A percentile compares a stretch with the other conserved stretches of the same genome.
Evolutionary conservation across 2,888 invertebrate species (phyloP).

Genomic region (Xylota segnis): DNA sequence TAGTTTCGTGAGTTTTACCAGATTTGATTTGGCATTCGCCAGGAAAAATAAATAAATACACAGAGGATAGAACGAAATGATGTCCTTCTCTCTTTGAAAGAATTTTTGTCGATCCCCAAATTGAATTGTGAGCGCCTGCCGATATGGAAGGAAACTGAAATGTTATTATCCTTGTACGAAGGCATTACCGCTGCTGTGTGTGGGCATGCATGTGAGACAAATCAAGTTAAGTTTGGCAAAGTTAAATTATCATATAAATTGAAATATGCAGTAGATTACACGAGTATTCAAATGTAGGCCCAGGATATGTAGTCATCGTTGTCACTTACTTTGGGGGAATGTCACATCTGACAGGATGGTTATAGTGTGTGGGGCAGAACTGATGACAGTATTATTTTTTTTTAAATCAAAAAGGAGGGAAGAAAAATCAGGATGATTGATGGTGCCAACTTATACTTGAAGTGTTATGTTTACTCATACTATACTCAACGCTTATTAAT

Average conservation of each 20-base stretch:
- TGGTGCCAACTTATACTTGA: too few species aligned
- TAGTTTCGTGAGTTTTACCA: conserved; percentile 5
- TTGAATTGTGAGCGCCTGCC: conserved; percentile 42
- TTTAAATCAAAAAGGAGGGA: too few species aligned
- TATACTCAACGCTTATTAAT: too few species aligned
- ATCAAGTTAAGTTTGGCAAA: conserved; percentile 67
- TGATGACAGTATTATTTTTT: neutral
- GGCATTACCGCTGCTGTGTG: conserved; percentile 7
- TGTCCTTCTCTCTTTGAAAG: neutral
- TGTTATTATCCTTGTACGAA: conserved; percentile 52
- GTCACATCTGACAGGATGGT: conserved; percentile 2
- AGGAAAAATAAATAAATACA: neutral
- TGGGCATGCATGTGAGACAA: conserved; percentile 55
- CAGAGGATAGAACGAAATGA: neutral
- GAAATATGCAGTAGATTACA: conserved; percentile 56
- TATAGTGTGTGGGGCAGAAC: conserved; percentile 15
- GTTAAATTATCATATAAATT: conserved; percentile 75
- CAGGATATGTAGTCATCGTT: conserved; percentile 23
- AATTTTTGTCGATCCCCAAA: conserved; percentile 26
- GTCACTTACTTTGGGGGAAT: neutral
- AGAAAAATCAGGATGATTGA: too few species aligned
- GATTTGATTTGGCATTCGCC: conserved; percentile 23
- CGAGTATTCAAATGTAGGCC: conserved; percentile 32
- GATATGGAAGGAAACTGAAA: conserved; percentile 25
- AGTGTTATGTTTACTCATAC: too few species aligned